phyloP scores from a whole-genome alignment of 2,797 vertebrate species.

The Hylomyscus alleni region DNA sequence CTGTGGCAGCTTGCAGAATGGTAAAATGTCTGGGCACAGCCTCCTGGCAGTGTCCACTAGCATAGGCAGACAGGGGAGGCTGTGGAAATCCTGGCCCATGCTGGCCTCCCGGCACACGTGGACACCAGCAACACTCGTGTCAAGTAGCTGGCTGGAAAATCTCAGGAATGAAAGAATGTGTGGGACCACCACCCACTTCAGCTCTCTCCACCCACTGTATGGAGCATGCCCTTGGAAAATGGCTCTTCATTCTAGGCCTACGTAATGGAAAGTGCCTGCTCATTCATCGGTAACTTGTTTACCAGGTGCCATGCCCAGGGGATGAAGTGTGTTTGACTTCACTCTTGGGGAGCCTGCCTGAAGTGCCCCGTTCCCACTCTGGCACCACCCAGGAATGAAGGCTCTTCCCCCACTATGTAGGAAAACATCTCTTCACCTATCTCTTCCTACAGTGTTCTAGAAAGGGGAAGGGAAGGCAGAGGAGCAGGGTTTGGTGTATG shows the following conservation, averaged over 20 bases:
- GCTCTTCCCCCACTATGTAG: not conserved
- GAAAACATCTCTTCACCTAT: not conserved
- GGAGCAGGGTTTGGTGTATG: not conserved
- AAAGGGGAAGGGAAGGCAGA: not conserved
- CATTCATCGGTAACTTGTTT: not conserved
- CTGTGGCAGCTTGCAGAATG: not conserved
- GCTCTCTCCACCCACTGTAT: not conserved
- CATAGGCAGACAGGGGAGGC: too few relatives aligned
- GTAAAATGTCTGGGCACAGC: not conserved
- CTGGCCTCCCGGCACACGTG: not conserved
- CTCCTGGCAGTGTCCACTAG: accelerated
- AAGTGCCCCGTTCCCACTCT: not conserved
- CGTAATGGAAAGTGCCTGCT: not conserved
- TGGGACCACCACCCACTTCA: not conserved
- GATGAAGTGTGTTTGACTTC: not conserved
- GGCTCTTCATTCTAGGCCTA: not conserved
- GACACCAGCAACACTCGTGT: not conserved
- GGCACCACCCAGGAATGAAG: not conserved
- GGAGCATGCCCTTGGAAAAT: not conserved
- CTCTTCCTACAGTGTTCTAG: not conserved
- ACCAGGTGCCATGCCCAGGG: not conserved
- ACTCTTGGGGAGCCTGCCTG: not conserved
- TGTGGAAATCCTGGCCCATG: not conserved
- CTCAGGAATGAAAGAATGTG: not conserved
- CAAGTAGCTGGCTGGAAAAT: conserved; percentile 12